phyloP scores from a whole-genome alignment of 2,797 vertebrate species.

The Alcedo atthis region DNA sequence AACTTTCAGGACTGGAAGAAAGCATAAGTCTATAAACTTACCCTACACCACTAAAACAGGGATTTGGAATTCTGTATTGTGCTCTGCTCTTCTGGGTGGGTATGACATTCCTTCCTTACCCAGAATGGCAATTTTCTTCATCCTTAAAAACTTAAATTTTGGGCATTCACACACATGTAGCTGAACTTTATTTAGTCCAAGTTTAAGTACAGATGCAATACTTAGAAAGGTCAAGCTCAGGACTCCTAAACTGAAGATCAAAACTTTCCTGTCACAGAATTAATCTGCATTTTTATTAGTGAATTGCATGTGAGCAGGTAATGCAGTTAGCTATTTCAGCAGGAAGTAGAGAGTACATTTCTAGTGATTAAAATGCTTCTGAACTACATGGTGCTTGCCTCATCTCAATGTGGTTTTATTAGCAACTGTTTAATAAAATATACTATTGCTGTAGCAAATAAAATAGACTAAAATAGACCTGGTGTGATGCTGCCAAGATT shows the following conservation, averaged over 20 bases:
- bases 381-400: background rate
- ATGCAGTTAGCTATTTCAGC: background rate
- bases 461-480: background rate
- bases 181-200: background rate
- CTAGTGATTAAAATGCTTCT: background rate
- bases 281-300: background rate
- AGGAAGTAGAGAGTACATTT: background rate
- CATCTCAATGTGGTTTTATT: background rate
- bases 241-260: background rate
- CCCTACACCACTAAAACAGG: background rate
- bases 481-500: background rate
- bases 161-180: background rate
- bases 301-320: background rate
- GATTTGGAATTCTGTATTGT: background rate
- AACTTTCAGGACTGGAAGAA: background rate
- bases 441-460: too few species aligned
- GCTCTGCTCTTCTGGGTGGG: background rate
- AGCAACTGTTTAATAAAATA: background rate
- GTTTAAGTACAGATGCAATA: background rate
- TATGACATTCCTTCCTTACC: background rate
- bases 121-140: background rate
- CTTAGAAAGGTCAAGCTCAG: background rate
- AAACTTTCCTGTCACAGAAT: background rate
- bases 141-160: background rate
- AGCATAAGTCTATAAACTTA: background rate